A percentile compares a stretch with the other conserved stretches of the same genome.
These are phyloP conservation scores for Malaclemys terrapin DNA, from an alignment of 2,113 vertebrate genomes.

Conservation along the genomic window DNA sequence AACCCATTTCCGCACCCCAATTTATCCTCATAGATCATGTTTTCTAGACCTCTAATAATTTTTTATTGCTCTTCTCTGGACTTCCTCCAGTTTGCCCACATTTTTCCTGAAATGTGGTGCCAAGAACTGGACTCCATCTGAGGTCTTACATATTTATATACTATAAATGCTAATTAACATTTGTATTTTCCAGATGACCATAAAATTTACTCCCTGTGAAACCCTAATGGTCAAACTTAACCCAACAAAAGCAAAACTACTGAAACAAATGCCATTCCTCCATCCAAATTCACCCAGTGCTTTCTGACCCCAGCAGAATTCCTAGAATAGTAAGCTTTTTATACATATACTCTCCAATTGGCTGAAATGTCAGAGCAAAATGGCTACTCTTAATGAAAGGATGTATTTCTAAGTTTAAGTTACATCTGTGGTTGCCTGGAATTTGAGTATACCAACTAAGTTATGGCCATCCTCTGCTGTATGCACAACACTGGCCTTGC, in stretches of 20 bases:
- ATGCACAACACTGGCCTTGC: background rate
- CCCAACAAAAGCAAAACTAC: background rate
- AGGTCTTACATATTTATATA: background rate
- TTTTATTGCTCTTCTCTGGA: background rate
- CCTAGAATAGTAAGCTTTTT: background rate
- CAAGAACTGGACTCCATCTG: background rate
- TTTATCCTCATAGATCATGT: background rate
- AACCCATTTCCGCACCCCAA: background rate
- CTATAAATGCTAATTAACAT: no score
- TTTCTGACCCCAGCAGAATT: background rate
- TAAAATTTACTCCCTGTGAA: background rate
- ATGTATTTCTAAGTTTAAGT: background rate
- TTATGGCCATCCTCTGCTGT: background rate
- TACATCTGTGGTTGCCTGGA: background rate
- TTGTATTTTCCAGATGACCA: background rate
- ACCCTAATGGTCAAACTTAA: background rate
- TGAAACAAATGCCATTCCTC: background rate
- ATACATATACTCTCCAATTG: background rate
- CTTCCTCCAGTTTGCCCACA: background rate
- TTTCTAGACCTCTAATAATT: background rate
- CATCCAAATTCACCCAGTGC: background rate
- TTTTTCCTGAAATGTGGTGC: background rate
- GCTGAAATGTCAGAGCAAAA: background rate
- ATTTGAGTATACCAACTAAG: background rate
- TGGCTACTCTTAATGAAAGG: background rate